Evolutionary conservation across 2,797 vertebrate species (phyloP), one percentile per base, ranked within the genome.

Genomic region (Prunella strophiata): DNA sequence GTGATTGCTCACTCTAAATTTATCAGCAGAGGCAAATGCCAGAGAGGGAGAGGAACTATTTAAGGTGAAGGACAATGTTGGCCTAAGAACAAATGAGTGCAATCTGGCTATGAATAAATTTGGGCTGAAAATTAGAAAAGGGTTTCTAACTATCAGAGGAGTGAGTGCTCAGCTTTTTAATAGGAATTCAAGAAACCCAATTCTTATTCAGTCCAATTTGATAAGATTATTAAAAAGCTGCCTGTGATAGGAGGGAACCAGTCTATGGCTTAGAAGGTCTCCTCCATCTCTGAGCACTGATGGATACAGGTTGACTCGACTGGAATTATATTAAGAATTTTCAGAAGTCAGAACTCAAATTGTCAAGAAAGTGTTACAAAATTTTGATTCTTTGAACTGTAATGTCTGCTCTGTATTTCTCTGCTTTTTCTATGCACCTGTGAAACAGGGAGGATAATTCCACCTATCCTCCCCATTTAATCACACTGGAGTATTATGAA

Each of bases 31-130:
- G 68, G 94, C 90, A 94, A 96, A 95, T 93, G 91, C 90, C 83
- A 90, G 70, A 94, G 52, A 95, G 72, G 65, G 65, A 95, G 68
- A 95, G 47, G 75, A 91, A 94, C 93, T 97, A 67, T 95, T 97
- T 94, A 94, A 96, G 88, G 92, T 96, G 94, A 96, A 97, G 95
- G 96, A 96, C 94, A 95, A 80, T 92, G 93, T 93, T 97, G 95
- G 88, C 94, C 95, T 89, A 96, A 95, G 94, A 96, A 95, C 84
- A 94, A 93, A 95, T 93, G 86, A 89, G 72, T 80, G 61, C 82
- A 95, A 94, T 94, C 95, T 93, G 91, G 67, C 91, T 93, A 85
- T 96, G 96, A 96, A 97, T 96, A 97, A 95, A 97, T 95, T 94
- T 91, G 91, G 65, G 61, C 27, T 85, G 94, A 88, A 93, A 92